phyloP scores from a whole-genome alignment of 2,888 invertebrate genomes.

The Isotomurus palustris region DNA sequence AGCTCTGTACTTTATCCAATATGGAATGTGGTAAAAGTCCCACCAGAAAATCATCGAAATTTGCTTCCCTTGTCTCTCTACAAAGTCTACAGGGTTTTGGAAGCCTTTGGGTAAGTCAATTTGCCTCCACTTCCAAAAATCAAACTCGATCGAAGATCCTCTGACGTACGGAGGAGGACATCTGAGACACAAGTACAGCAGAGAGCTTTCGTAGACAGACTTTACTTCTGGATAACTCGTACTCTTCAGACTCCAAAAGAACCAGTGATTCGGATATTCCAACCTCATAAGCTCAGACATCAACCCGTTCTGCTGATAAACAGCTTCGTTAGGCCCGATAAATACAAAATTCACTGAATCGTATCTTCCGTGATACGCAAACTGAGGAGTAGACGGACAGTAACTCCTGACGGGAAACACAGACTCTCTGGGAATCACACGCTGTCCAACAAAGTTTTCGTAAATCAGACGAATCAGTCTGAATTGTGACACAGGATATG shows the following conservation, averaged over 20 bases:
- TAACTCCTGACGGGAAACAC: no score
- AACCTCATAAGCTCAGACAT: background rate
- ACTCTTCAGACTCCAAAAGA: background rate
- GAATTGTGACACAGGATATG: no score
- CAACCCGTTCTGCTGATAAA: no score
- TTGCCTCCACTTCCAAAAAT: background rate
- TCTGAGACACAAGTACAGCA: background rate
- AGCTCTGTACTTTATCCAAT: background rate
- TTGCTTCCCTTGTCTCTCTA: background rate
- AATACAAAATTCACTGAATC: no score
- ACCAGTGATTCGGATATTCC: background rate
- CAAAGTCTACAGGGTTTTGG: background rate
- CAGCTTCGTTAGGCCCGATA: no score
- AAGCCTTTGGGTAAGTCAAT: no score
- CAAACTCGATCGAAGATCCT: background rate
- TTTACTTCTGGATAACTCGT: background rate
- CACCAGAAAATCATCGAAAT: background rate
- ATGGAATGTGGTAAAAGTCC: background rate
- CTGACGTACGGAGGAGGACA: background rate
- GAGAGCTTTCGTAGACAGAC: no score
- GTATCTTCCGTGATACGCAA: no score
- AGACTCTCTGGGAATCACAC: no score
- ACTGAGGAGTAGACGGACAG: no score
- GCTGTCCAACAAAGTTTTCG: no score
- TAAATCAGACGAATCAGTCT: no score